Evolutionary conservation across 2,113 vertebrate genomes (phyloP), one percentile per base, ranked within the genome.

Genomic region (Anseranas semipalmata): DNA sequence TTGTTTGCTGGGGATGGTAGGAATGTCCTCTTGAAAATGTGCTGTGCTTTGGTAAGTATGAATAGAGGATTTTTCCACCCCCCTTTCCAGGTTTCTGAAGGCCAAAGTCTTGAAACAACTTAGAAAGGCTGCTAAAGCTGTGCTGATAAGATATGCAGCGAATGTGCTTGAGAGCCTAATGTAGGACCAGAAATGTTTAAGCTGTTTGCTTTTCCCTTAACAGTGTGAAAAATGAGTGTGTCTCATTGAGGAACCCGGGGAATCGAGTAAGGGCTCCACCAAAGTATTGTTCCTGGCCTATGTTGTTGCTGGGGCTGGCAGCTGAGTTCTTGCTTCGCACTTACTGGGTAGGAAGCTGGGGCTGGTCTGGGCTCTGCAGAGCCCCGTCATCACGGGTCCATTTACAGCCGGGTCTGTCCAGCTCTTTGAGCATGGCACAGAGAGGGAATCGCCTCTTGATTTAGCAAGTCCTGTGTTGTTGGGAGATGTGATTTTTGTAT

Each of bases 201-300:
- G 58, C 83, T 96, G 94, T 96, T 97, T 96, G 92, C 91, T 93
- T 90, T 87, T 18, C 46, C 65, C 70, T 94, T 77, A 87, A 70
- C 85, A 80, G 37, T 10, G 94, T 90, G 95, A 96, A 89, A 96
- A 95, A 96, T 93, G 56, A 95, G 39, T 80, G 15, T 43, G 83
- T 33, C 87, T 73, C 46, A 45, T n/a, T 60, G 46, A 85, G 75
- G 86, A 95, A 60, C 85, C 59, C 10, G 14, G 94, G 80, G 80
- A 89, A 19, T 12, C 53, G 59, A 30, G 46, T 3, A 4, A 55
- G 70, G 81, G 56, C 76, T 88, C 7, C 48, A 24, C 12, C 2
- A 10, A 48, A 82, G 45, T 46, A 0, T 27, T 78, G 4, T 20
- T 84, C 52, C 85, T 62, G 70, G 32, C 21, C 45, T 37, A 17